phyloP scores from a whole-genome alignment of 2,113 vertebrate species.

The Dryoscopus gambensis region DNA sequence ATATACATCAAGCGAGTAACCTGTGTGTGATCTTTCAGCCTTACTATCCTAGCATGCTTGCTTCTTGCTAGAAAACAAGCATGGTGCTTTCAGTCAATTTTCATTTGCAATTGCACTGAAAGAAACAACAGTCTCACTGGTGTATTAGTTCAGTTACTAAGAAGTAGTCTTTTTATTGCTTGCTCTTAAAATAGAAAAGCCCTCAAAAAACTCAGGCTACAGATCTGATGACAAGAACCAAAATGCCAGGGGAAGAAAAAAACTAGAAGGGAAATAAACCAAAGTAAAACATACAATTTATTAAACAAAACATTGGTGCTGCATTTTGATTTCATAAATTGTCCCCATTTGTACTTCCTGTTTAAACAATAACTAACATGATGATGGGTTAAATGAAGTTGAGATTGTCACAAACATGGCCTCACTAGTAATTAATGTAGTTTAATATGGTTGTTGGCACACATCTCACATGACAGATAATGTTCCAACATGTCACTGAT shows the following conservation, averaged over 20 bases:
- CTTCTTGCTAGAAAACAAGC: not conserved
- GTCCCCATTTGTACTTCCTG: slow-evolving; percentile 57
- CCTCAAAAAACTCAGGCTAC: not conserved
- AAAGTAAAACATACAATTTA: slow-evolving; percentile 14
- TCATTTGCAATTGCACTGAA: not conserved
- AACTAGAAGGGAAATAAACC: not conserved
- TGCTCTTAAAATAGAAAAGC: not conserved
- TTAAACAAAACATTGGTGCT: slow-evolving; percentile 31
- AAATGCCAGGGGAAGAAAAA: not conserved
- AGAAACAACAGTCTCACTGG: not conserved
- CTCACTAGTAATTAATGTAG: slow-evolving; percentile 66
- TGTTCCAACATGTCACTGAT: slow-evolving; percentile 74
- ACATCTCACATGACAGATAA: slow-evolving; percentile 80
- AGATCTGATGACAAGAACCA: slow-evolving; percentile 2
- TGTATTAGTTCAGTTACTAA: not conserved
- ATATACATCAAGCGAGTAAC: not conserved
- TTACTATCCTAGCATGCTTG: not conserved
- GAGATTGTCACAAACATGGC: slow-evolving; percentile 58
- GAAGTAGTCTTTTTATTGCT: not conserved
- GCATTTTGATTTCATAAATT: slow-evolving; percentile 42
- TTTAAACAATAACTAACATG: slow-evolving; percentile 59
- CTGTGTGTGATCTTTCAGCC: not conserved
- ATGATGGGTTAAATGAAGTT: slow-evolving; percentile 62
- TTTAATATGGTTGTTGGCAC: slow-evolving; percentile 70
- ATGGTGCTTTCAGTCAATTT: not conserved